Evolutionary conservation across 2,797 vertebrate genomes (phyloP).

Genomic region (Microcaecilia unicolor): DNA sequence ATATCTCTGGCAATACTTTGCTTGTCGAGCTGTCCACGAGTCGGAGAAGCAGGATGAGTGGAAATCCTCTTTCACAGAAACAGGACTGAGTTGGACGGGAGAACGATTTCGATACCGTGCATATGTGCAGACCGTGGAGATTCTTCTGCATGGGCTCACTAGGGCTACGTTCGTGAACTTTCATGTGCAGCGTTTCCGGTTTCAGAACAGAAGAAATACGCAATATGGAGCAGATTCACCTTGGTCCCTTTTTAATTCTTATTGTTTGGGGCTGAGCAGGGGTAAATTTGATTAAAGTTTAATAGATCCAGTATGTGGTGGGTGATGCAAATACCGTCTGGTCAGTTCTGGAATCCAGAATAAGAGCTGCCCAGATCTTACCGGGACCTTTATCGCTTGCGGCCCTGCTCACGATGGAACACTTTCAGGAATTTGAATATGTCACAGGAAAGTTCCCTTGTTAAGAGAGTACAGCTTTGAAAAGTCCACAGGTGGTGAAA

Average conservation of each 20-base stretch:
- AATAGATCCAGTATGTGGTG: not conserved
- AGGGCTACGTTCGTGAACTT: too few species aligned
- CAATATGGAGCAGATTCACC: too few species aligned
- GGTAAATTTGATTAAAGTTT: too few species aligned
- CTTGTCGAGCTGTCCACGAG: slow-evolving; percentile 64
- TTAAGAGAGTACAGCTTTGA: not conserved
- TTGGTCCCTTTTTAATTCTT: too few species aligned
- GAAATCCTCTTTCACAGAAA: too few species aligned
- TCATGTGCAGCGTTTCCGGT: not conserved
- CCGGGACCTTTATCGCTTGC: not conserved
- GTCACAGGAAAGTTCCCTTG: not conserved
- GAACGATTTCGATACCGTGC: not conserved
- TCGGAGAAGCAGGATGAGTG: slow-evolving; percentile 34
- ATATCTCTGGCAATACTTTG: slow-evolving; percentile 51
- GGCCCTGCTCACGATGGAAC: fast-evolving
- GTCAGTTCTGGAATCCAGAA: not conserved
- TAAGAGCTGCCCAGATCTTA: not conserved
- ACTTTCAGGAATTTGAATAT: not conserved
- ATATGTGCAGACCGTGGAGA: too few species aligned
- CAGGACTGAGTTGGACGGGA: not conserved
- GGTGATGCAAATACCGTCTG: not conserved
- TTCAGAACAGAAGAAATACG: too few species aligned
- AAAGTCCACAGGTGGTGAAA: too few species aligned
- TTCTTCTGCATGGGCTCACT: too few species aligned
- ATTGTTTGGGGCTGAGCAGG: too few species aligned